A percentile compares a stretch with the other conserved stretches of the same genome.
Conservation (phyloP, 2,113 vertebrate species). For the Haplotaxodon microlepis region DNA sequence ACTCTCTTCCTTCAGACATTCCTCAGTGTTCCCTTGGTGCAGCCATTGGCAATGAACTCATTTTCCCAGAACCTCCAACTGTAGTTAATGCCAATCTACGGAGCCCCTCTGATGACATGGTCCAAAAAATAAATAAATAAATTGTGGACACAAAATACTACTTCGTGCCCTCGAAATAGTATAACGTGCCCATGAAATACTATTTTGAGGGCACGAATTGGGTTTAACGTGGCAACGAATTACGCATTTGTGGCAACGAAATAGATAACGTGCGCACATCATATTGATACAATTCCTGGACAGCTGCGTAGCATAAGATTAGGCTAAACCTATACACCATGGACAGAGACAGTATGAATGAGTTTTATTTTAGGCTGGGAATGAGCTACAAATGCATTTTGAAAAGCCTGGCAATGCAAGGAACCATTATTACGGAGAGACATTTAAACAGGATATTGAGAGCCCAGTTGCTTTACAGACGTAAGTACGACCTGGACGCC, state of each 20-base stretch:
- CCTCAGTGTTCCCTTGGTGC: slow-evolving; percentile 52
- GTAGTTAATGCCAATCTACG: neutral
- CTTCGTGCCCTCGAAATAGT: accelerated
- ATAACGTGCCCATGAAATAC: accelerated
- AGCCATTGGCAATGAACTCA: slow-evolving; percentile 45
- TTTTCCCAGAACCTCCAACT: slow-evolving; percentile 62
- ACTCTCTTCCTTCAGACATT: slow-evolving; percentile 63
- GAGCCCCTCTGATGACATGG: neutral
- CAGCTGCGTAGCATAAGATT: too few species aligned
- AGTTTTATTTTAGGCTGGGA: too few species aligned
- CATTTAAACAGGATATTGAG: too few species aligned
- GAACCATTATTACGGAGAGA: too few species aligned
- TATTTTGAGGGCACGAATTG: neutral
- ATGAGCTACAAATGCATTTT: too few species aligned
- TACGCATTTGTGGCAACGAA: neutral
- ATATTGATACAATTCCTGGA: too few species aligned
- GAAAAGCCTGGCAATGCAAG: too few species aligned
- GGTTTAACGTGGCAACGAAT: accelerated
- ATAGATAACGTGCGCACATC: neutral
- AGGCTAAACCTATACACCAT: too few species aligned
- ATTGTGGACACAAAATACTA: neutral
- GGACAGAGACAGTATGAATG: too few species aligned
- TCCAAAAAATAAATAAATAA: neutral
- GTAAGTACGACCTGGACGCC: accelerated
- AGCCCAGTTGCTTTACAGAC: too few species aligned